phyloP scores from a whole-genome alignment of 2,113 vertebrate species.

The Bombycilla garrulus region DNA sequence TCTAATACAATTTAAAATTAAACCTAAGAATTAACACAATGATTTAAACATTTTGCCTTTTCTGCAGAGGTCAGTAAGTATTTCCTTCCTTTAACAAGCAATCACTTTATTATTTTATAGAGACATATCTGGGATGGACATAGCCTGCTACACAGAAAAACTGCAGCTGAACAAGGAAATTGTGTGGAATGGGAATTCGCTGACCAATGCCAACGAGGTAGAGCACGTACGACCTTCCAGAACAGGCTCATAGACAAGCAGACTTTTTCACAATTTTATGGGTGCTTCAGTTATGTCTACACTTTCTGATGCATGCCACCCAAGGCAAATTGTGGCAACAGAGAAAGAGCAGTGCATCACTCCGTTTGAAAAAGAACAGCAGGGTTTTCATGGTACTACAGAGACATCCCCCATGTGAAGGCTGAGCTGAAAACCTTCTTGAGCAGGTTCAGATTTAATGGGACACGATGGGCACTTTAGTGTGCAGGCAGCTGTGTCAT shows the following conservation, averaged over 20 bases:
- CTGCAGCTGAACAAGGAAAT: not conserved
- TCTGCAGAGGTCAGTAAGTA: not conserved
- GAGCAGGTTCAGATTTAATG: not conserved
- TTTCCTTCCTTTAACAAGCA: not conserved
- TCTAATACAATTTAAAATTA: not conserved
- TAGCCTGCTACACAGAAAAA: not conserved
- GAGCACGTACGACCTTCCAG: not conserved
- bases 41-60: not conserved
- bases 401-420: not conserved
- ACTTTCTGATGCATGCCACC: not conserved
- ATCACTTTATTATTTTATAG: not conserved
- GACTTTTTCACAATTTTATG: not conserved
- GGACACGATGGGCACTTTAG: not conserved
- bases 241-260: not conserved
- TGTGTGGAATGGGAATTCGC: not conserved
- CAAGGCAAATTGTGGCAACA: not conserved
- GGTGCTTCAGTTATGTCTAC: not conserved
- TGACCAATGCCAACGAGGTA: not conserved
- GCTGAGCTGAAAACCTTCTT: not conserved
- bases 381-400: not conserved
- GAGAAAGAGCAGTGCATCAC: not conserved
- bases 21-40: not conserved
- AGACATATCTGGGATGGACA: not conserved
- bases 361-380: not conserved
- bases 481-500: not conserved